These are phyloP conservation scores for Monoplex corrugatus DNA, from an alignment of 2,888 invertebrate species.

Conservation along the genomic window DNA sequence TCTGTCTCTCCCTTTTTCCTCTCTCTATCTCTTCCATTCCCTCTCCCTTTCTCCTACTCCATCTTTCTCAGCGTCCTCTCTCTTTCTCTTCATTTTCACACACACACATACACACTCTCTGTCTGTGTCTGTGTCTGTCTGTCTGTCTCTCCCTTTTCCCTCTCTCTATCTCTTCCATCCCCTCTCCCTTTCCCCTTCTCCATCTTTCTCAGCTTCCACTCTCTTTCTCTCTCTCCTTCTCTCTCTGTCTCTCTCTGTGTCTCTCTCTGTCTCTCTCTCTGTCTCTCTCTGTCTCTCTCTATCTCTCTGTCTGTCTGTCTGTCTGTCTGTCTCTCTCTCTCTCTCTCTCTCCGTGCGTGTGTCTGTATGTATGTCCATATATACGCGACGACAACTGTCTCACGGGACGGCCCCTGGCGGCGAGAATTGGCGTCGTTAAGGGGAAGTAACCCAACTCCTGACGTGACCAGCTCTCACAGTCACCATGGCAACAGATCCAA, in stretches of 20 bases:
- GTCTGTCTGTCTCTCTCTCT: background rate
- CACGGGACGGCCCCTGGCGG: too few relatives aligned
- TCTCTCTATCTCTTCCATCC: background rate
- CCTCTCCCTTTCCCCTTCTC: background rate
- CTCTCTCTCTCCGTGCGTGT: background rate
- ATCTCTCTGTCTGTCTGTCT: background rate
- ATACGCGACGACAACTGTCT: too few relatives aligned
- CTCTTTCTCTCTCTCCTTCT: slow-evolving; percentile 10
- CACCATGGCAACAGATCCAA: too few relatives aligned
- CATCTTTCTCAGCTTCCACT: background rate
- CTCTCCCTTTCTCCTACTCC: too few relatives aligned
- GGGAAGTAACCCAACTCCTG: too few relatives aligned
- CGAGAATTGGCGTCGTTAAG: too few relatives aligned
- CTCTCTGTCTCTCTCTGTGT: slow-evolving; percentile 40
- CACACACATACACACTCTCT: background rate
- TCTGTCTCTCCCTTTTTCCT: background rate
- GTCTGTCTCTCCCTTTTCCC: background rate
- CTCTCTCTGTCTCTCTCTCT: slow-evolving; percentile 43
- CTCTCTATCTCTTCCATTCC: too few relatives aligned
- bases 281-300: slow-evolving; percentile 19
- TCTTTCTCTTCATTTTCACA: too few relatives aligned
- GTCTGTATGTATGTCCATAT: too few relatives aligned
- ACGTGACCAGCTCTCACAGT: too few relatives aligned
- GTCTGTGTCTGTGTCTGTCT: background rate
- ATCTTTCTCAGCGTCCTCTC: background rate